Base-by-base conservation (phyloP, 2,797 vertebrate species). In the Merluccius polli region DNA sequence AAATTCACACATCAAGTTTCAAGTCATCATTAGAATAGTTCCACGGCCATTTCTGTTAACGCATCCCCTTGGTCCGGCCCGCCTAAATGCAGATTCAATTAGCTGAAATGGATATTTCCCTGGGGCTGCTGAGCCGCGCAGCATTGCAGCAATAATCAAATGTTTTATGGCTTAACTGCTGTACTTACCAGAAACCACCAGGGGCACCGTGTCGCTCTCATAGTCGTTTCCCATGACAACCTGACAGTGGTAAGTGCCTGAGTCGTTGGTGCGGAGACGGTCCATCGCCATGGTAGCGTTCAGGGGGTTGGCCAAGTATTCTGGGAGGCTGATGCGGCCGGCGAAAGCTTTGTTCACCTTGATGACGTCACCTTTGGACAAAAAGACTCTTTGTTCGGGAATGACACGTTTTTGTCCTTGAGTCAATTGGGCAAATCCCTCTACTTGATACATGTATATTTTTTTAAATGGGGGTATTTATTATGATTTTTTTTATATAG, bases 111-210 rank as follows among this genome's bases (percentile, higher is more conserved):
- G 63, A 67, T 13, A 67, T 78, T 73, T 79, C 70, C 68, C 74
- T 30, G 2, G 48, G 18, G 35, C 30, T 48, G 21, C 44, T 16
- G 48, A 32, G 35, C 8, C 72, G n/a, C 18, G 21, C 44, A 73
- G 18, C 48, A n/a, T 59, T 21, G 15, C 65, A 24, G 59, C 33
- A 38, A 69, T 41, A 31, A 69, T 31, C 59, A 79, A 77, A 59
- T 77, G 41, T 75, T 18, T 0, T 3, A 1, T 69, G 30, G 74
- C 30, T 72, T 27, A 63, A 75, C 67, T 85, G 84, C 81, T 75
- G 83, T 75, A 83, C 95, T 94, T 87, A 98, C 97, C 97, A 6
- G 93, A 96, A 85, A 98, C 96, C 88, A 96, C 94, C 90, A 99
- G 89, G 1, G 94, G 92, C 85, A 98, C 92, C 68, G 95, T 91